Conservation (phyloP, 2,888 invertebrate species). For the Melanostoma mellinum region DNA sequence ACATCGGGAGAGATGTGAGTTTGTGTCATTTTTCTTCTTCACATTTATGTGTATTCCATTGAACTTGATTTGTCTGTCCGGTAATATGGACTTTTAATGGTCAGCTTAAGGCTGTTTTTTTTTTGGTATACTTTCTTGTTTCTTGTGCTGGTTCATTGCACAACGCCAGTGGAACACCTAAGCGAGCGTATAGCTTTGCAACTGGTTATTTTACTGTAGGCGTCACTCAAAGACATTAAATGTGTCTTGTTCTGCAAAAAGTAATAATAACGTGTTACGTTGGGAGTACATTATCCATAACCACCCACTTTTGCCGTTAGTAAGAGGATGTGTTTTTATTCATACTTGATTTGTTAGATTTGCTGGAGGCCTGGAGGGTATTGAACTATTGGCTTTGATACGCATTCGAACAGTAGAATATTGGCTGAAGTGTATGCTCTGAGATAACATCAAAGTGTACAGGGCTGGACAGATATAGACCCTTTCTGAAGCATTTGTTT, state of each 20-base stretch:
- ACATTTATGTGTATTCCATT: slow-evolving; percentile 42
- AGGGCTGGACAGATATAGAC: too few species aligned
- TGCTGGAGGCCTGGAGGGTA: slow-evolving; percentile 10
- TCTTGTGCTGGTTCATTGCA: slow-evolving; percentile 29
- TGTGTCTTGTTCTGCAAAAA: slow-evolving; percentile 27
- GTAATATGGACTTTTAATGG: slow-evolving; percentile 46
- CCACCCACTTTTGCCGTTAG: slow-evolving; percentile 64
- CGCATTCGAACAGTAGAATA: background rate
- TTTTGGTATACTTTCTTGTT: slow-evolving; percentile 25
- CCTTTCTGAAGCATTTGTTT: too few species aligned
- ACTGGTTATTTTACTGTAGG: slow-evolving; percentile 65
- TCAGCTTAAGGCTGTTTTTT: slow-evolving; percentile 29
- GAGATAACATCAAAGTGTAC: too few species aligned
- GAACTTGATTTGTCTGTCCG: slow-evolving; percentile 62
- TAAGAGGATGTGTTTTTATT: slow-evolving; percentile 25
- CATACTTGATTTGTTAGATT: slow-evolving; percentile 15
- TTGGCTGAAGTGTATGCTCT: too few species aligned
- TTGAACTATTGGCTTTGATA: background rate
- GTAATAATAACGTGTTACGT: slow-evolving; percentile 35
- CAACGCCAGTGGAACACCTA: slow-evolving; percentile 3
- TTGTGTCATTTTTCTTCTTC: slow-evolving; percentile 24
- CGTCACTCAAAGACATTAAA: slow-evolving; percentile 34
- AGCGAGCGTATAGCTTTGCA: slow-evolving; percentile 15
- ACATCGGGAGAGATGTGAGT: slow-evolving; percentile 3
- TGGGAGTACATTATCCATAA: slow-evolving; percentile 56